Base-by-base conservation (phyloP, 2,113 vertebrate genomes). In the Galemys pyrenaicus region DNA sequence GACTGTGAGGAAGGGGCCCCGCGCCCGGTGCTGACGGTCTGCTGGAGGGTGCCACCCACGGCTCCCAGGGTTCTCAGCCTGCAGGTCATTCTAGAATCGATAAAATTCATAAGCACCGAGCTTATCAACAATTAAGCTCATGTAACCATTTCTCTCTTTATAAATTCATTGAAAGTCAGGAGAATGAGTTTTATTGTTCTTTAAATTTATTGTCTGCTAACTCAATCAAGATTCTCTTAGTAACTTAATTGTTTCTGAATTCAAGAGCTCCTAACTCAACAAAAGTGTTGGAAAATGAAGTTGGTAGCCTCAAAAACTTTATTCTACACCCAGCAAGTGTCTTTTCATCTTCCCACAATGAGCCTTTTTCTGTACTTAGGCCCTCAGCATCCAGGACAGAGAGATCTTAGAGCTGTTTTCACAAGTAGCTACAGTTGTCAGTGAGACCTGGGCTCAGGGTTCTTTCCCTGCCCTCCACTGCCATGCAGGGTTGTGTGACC, bases 201-300 rank as follows among this genome's bases (percentile, higher is more conserved):
- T 89, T 94, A 88, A 92, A 95, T 97, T 89, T 97, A 97, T 96
- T 84, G 89, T 96, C 92, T 97, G 91, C 91, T 87, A 86, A 94
- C 93, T 96, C 91, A 96, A 78, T 95, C 95, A 95, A 91, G 62
- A n/a, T 84, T 96, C 96, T 92, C 95, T 96, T 71, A 97, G 93
- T 75, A 92, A 91, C 65, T 92, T 94, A 95, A 97, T 97, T 95
- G 89, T 92, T 89, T 92, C 75, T 74, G 58, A 89, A 92, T 74
- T 85, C 79, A 91, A 79, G 81, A 93, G 89, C 74, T 86, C 79
- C 44, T 94, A 94, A 94, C 82, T 94, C 91, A 96, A 97, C 75
- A 64, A 51, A 97, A 95, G 51, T 95, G 93, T 95, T 65, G 96
- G 87, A 82, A 93, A 94, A 94, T 84, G 82, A 95, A 95, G 71